These are phyloP conservation scores for Celastrina argiolus DNA, from an alignment of 2,888 invertebrate genomes.

Conservation along the genomic window DNA sequence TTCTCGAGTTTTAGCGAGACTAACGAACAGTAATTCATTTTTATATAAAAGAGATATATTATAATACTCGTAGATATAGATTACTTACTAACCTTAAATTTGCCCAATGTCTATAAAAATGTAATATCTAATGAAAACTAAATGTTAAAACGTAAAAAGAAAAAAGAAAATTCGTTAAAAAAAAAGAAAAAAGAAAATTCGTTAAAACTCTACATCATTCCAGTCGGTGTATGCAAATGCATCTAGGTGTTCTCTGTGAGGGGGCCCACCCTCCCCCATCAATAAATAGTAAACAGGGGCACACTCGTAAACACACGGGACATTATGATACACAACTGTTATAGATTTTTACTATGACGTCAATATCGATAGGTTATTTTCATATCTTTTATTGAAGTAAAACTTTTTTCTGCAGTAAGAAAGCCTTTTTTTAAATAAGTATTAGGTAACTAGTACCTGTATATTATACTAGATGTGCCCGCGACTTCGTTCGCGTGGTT, in stretches of 20 bases:
- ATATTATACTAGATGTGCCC: no score
- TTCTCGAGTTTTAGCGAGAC: no score
- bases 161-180: neutral
- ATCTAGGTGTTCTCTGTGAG: conserved; percentile 22
- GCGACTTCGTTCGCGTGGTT: no score
- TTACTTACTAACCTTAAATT: no score
- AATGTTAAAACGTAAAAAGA: neutral
- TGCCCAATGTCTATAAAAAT: no score
- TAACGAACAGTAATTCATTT: no score
- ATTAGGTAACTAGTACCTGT: no score
- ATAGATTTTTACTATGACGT: conserved; percentile 6
- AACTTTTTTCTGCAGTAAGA: neutral
- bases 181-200: no score
- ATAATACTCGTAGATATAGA: no score
- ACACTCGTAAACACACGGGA: conserved; percentile 39
- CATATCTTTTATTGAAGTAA: neutral
- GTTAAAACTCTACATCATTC: neutral
- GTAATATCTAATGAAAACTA: no score
- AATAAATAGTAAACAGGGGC: conserved; percentile 45
- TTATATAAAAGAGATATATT: no score
- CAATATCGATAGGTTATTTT: neutral
- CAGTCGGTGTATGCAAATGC: conserved; percentile 12
- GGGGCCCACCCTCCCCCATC: conserved; percentile 30
- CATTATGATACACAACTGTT: neutral
- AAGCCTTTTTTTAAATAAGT: no score